Conservation (phyloP, 2,113 vertebrate species). For the Polypterus senegalus region DNA sequence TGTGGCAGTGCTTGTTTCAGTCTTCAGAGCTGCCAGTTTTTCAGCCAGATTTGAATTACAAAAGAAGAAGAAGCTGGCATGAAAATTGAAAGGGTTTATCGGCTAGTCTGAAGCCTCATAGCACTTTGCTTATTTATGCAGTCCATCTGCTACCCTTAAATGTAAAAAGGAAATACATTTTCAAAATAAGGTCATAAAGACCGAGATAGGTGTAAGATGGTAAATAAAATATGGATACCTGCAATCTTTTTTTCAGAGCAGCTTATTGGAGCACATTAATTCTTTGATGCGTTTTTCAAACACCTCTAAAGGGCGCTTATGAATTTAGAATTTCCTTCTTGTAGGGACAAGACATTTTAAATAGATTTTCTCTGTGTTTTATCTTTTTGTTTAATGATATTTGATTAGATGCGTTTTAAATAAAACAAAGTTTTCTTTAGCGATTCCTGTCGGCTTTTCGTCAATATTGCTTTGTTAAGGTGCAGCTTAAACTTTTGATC, state of each 20-base stretch:
- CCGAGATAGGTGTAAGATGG: slow-evolving; percentile 70
- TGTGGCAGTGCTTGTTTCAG: slow-evolving; percentile 73
- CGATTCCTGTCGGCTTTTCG: too few species aligned
- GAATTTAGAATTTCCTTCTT: too few species aligned
- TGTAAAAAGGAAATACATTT: slow-evolving; percentile 73
- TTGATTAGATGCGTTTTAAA: too few species aligned
- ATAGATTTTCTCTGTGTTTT: too few species aligned
- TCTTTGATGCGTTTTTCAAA: slow-evolving; percentile 36
- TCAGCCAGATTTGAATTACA: slow-evolving; percentile 79
- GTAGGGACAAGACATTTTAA: too few species aligned
- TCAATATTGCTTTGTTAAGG: too few species aligned
- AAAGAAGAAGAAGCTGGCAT: slow-evolving; percentile 83
- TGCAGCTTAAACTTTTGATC: too few species aligned
- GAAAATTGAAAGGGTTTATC: slow-evolving; percentile 84
- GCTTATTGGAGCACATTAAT: slow-evolving; percentile 64
- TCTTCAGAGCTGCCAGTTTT: slow-evolving; percentile 78
- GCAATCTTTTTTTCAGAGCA: slow-evolving; percentile 61
- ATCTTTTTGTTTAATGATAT: too few species aligned
- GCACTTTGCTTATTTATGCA: slow-evolving; percentile 78
- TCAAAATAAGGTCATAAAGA: slow-evolving; percentile 71
- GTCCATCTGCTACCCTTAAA: slow-evolving; percentile 72
- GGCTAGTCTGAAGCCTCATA: slow-evolving; percentile 77
- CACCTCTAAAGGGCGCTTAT: too few species aligned
- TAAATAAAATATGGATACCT: slow-evolving; percentile 71
- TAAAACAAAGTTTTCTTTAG: too few species aligned